Percentiles rank a stretch among this genome's conserved stretches.
Conservation (phyloP, 2,113 vertebrate species). For the Peromyscus leucopus region DNA sequence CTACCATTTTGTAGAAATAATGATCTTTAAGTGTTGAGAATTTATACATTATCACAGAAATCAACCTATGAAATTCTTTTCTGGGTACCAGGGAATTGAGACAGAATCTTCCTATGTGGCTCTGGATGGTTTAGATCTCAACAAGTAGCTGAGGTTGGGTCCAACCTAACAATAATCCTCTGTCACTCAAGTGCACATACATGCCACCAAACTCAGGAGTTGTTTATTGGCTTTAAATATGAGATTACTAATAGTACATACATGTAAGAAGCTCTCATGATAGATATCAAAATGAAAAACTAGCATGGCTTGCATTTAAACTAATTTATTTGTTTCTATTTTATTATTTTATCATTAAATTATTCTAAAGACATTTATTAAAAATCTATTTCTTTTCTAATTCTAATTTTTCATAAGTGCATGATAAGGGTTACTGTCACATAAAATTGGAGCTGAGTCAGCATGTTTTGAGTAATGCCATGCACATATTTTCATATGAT, state of each 20-base stretch:
- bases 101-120: too few species aligned
- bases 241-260: neutral
- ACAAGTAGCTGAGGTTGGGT: too few species aligned
- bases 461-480: neutral
- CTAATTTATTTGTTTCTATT: neutral
- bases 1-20: neutral
- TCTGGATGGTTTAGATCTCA: neutral
- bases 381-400: neutral
- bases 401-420: neutral
- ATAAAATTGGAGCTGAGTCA: slow-evolving; percentile 19
- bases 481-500: slow-evolving; percentile 33
- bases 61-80: neutral
- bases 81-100: neutral
- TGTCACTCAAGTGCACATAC: neutral
- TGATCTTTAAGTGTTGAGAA: neutral
- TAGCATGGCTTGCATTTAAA: neutral
- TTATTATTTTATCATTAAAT: neutral
- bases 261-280: neutral
- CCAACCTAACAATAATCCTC: neutral
- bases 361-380: neutral
- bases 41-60: neutral
- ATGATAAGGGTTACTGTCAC: neutral
- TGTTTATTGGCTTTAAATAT: slow-evolving; percentile 4
- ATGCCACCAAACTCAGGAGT: neutral
- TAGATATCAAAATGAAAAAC: slow-evolving; percentile 1